Percentiles rank a stretch among this genome's conserved stretches.
phyloP scores from a whole-genome alignment of 2,113 vertebrate genomes.

The Corvus moneduloides region DNA sequence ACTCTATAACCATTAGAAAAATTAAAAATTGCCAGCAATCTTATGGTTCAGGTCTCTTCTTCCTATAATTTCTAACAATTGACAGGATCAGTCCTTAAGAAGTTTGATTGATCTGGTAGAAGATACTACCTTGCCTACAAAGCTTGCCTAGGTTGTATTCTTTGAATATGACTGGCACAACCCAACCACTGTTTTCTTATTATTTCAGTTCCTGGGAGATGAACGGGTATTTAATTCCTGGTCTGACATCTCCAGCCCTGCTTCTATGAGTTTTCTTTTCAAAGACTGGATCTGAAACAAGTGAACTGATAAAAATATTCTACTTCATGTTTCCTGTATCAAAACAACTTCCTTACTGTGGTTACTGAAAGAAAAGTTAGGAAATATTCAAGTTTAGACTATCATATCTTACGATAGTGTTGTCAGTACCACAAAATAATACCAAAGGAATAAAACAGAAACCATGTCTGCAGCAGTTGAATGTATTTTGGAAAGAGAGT shows the following conservation, averaged over 20 bases:
- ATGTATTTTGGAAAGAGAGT: not conserved
- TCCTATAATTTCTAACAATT: not conserved
- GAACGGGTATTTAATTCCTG: not conserved
- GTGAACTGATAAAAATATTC: not conserved
- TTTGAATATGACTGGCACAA: not conserved
- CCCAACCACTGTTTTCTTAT: not conserved
- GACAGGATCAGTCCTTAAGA: not conserved
- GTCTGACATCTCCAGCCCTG: not conserved
- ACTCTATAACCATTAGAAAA: not conserved
- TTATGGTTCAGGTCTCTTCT: not conserved
- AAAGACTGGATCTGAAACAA: not conserved
- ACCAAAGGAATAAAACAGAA: not conserved
- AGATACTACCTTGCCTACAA: not conserved
- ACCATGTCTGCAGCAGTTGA: not conserved
- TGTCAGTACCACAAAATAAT: not conserved
- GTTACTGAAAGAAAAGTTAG: not conserved
- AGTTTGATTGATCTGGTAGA: not conserved
- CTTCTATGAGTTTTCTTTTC: not conserved
- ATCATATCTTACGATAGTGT: not conserved
- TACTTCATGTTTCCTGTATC: not conserved
- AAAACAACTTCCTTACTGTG: not conserved
- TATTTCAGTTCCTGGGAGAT: not conserved
- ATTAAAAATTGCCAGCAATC: not conserved
- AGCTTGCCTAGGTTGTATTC: not conserved
- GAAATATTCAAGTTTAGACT: not conserved